Evolutionary conservation across 1,140 invertebrate genomes (phyloP).

Genomic region (Idris sp.): DNA sequence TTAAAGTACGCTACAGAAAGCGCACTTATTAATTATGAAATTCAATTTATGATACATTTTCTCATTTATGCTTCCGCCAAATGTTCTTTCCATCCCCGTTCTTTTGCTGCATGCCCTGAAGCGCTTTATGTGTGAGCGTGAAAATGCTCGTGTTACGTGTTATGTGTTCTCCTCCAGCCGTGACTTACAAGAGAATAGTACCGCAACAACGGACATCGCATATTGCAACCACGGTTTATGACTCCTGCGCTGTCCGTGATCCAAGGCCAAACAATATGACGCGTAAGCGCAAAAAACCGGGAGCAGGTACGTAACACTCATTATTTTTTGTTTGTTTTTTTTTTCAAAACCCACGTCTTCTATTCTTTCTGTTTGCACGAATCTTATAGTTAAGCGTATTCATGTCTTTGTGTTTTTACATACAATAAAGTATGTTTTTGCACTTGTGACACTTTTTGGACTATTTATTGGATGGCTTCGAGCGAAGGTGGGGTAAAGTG

Average conservation of each 20-base stretch:
- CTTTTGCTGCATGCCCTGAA: constrained; percentile 56
- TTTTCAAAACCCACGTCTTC: constrained; percentile 3
- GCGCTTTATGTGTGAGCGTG: constrained; percentile 61
- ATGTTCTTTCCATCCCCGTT: constrained; percentile 50
- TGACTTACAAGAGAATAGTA: constrained; percentile 78
- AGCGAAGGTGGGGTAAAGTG: not conserved
- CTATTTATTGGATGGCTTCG: not conserved
- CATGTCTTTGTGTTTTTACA: too few relatives aligned
- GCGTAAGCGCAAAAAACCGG: constrained; percentile 87
- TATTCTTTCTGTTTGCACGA: not conserved
- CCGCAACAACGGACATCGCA: constrained; percentile 72
- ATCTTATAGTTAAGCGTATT: too few relatives aligned
- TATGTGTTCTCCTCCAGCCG: constrained; percentile 72
- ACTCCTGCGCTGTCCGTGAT: constrained; percentile 56
- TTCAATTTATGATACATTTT: constrained; percentile 53
- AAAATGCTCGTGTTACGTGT: constrained; percentile 66
- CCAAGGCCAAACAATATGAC: constrained; percentile 74
- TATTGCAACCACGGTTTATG: constrained; percentile 50
- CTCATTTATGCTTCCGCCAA: constrained; percentile 40
- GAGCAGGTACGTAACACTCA: constrained; percentile 81
- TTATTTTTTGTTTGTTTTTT: constrained; percentile 22
- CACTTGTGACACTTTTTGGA: constrained; percentile 6
- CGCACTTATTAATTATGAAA: constrained; percentile 58
- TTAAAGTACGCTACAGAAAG: too few relatives aligned
- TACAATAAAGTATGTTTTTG: too few relatives aligned